Base-by-base conservation (phyloP, 2,797 vertebrate species). In the Catamblyrhynchus diadema region DNA sequence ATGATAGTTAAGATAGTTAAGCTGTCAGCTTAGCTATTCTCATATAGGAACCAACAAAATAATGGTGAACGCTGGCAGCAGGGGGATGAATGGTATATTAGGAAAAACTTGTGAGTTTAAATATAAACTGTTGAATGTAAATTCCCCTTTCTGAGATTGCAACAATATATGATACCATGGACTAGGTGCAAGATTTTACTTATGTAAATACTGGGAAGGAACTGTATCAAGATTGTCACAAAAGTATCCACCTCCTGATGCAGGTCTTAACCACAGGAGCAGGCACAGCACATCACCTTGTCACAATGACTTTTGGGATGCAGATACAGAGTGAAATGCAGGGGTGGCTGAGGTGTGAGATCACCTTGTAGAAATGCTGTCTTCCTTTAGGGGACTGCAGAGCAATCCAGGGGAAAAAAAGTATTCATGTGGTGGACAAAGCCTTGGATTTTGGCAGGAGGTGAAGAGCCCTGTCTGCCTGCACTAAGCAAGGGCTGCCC, bases 401-500 rank as follows among this genome's bases (percentile, higher is more conserved):
- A 82, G 47, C 51, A 77, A 70, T 8, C 35, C 41, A 30, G 20
- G 30, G 19, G 0, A 3, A 22, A 4, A 44, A 60, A 56, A 8
- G 25, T 9, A 77, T n/a, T 71, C 30, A 56, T 0, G 0, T 32
- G n/a, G 24, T 33, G 50, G 61, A 64, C 27, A 71, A 78, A 81
- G 75, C 35, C 37, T 39, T 94, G 25, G 51, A 70, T 37, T 85
- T 62, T 51, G 37, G 33, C 60, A 74, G 33, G 19, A 53, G 64
- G 12, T 39, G 72, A 67, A 74, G 51, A 91, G 64, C 18, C 32
- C 33, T 78, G 53, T 64, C 67, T 78, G 61, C 65, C 69, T 86
- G 45, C 57, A 30, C 24, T 47, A 51, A 47, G 72, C 50, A 91
- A 94, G 94, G 93, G 79, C 91, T 94, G 89, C 89, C 72, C 87